Evolutionary conservation across 2,888 invertebrate genomes (phyloP), one percentile per base, ranked within the genome.

Genomic region (Mythimna albipuncta): DNA sequence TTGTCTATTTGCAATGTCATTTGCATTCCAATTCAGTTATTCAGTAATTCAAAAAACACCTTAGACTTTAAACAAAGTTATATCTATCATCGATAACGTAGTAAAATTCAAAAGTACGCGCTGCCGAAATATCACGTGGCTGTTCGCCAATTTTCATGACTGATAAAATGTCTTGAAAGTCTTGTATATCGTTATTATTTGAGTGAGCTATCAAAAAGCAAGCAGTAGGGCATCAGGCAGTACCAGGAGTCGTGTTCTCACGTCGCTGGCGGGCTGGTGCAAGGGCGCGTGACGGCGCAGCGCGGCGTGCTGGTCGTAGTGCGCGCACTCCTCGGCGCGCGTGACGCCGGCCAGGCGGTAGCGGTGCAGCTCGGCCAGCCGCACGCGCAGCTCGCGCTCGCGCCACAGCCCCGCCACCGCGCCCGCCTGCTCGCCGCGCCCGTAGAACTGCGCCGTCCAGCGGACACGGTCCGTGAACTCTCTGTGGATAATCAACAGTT

Each of bases 381-480:
- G 97, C 87, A 98, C 97, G 83, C 98, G 97, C 75, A 99, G 95
- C 90, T 99, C 99, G 83, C 98, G 97, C 94, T 99, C 99, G 72
- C 98, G 97, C 94, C 98, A 98, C 69, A 99, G 93, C 78, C 98
- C 98, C 7, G 97, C 97, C 65, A 98, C 96, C 44, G 99, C 97
- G 77, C 98, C 97, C 76, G 98, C 98, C 87, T 99, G 98, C 92
- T 99, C 99, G 71, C 97, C 97, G 44, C 98, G 97, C 2, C 98
- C 98, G 91, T 98, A 98, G 95, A 99, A 99, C 92, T 99, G 99
- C 4, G 98, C 98, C 89, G 98, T 98, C 80, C 98, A 98, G 52
- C 98, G 97, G 93, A 99, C 97, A 55, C 98, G 97, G 82, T 99
- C 99, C 58, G 98, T 97, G 89, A 99, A 97, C 84, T 98, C 98